Evolutionary conservation across 2,888 invertebrate species (phyloP), one percentile per base, ranked within the genome.

Genomic region (Clitarchus hookeri): DNA sequence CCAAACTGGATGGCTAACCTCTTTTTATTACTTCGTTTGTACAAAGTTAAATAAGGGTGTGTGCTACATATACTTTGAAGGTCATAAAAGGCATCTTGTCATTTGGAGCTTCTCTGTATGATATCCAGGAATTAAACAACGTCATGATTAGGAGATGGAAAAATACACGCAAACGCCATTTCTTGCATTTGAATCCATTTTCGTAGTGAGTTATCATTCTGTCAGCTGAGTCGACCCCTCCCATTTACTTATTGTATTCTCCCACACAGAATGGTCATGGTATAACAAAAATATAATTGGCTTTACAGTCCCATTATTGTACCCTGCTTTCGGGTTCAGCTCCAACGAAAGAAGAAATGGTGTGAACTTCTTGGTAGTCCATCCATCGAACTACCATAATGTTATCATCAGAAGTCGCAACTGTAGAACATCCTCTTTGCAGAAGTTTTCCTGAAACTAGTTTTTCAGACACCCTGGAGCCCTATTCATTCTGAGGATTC

Each of bases 151-250:
- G n/a, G n/a, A 86, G 26, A 77, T 85, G 85, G 27, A n/a, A 85
- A 83, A 80, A 85, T 12, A 86, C 53, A 23, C 53, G 2, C 80
- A 79, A 26, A 54, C 86, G 79, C 85, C 82, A 86, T 25, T 44
- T 44, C 48, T 85, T 86, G 25, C 25, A 54, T 6, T 36, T 85
- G 25, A 53, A 48, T 44, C 82, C 25, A 27, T 80, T 44, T 79
- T 54, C 44, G 53, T 84, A 87, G 84, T 54, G 23, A 2, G 85
- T 65, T 16, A 86, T 53, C 77, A 27, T 44, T 48, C n/a, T 44
- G 79, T 86, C 87, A 82, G 80, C 53, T 6, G 4, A 79, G 44
- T 87, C 86, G 6, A 87, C 86, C n/a, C 79, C 87, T 79, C 86
- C 84, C 84, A 87, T 84, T 44, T 79, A 36, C 23, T 27, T 86